These are phyloP conservation scores for Aurelia sp. DNA, from an alignment of 30 jellyfish, hydroid and myxozoan species.

Conservation along the genomic window DNA sequence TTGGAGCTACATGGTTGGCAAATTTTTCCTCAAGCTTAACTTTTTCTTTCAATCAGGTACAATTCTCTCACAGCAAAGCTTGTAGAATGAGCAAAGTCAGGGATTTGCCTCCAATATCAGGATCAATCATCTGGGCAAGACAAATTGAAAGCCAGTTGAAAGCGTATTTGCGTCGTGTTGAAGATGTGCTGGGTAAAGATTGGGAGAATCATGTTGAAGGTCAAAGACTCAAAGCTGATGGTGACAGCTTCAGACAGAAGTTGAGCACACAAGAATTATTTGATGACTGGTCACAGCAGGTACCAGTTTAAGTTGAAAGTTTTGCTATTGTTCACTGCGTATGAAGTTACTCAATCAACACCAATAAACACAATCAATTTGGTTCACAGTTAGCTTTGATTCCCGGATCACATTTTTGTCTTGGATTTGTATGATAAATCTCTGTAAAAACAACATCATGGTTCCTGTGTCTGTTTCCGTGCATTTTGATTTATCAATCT, in stretches of 20 bases:
- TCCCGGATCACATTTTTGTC: too few species aligned
- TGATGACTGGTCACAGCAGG: slow-evolving; percentile 99
- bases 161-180: slow-evolving; percentile 91
- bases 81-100: slow-evolving; percentile 93
- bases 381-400: too few species aligned
- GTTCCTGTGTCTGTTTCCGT: too few species aligned
- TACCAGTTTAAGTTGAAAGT: neutral
- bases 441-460: too few species aligned
- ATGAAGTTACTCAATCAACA: too few species aligned
- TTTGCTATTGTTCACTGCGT: too few species aligned
- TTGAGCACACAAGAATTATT: slow-evolving; percentile 91
- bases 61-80: slow-evolving; percentile 89
- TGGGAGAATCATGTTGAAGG: slow-evolving; percentile 99
- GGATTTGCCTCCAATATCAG: slow-evolving; percentile 94
- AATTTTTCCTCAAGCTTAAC: too few species aligned
- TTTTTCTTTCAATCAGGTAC: slow-evolving; percentile 38
- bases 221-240: slow-evolving; percentile 96
- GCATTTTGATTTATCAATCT: too few species aligned
- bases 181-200: slow-evolving; percentile 94
- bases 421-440: too few species aligned
- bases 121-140: slow-evolving; percentile 96
- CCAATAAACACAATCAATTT: too few species aligned
- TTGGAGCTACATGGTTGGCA: too few species aligned
- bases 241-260: slow-evolving; percentile 87
- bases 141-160: slow-evolving; percentile 94